These are phyloP conservation scores for Sciaenops ocellatus DNA, from an alignment of 2,797 vertebrate genomes.

Conservation along the genomic window DNA sequence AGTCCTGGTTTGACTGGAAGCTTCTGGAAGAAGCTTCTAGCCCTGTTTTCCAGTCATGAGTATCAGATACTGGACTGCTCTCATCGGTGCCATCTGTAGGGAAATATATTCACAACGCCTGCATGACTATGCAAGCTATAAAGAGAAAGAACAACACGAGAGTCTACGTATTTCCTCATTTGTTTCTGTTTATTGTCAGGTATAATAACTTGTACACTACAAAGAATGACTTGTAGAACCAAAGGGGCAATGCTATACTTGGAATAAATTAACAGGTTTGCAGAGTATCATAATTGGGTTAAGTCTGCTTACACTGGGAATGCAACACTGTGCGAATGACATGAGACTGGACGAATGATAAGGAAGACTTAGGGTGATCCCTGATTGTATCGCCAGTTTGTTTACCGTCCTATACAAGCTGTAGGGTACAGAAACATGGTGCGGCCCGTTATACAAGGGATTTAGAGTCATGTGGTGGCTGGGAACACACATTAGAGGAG, in stretches of 20 bases:
- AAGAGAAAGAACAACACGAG: conserved; percentile 18
- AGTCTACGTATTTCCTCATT: conserved; percentile 58
- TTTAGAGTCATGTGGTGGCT: conserved; percentile 15
- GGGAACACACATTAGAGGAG: conserved; percentile 24
- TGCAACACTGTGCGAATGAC: conserved; percentile 78
- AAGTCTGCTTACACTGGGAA: conserved; percentile 73
- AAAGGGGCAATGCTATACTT: conserved; percentile 77
- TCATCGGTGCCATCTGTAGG: conserved; percentile 50
- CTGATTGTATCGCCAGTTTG: conserved; percentile 80
- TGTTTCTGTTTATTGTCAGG: conserved; percentile 87
- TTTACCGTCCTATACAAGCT: conserved; percentile 30
- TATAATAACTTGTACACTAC: conserved; percentile 87
- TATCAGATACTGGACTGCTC: not conserved
- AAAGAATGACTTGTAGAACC: conserved; percentile 83
- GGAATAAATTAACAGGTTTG: conserved; percentile 76
- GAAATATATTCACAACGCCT: not conserved
- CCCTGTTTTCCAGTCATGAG: not conserved
- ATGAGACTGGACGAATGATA: conserved; percentile 73
- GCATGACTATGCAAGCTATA: not conserved
- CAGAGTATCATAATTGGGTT: conserved; percentile 77
- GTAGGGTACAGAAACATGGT: conserved; percentile 19
- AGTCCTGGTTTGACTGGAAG: not conserved
- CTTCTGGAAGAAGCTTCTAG: conserved; percentile 30
- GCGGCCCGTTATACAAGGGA: conserved; percentile 22
- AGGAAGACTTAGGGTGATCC: conserved; percentile 90